phyloP scores from a whole-genome alignment of 2,888 invertebrate species.

The Watsonalla cultraria region DNA sequence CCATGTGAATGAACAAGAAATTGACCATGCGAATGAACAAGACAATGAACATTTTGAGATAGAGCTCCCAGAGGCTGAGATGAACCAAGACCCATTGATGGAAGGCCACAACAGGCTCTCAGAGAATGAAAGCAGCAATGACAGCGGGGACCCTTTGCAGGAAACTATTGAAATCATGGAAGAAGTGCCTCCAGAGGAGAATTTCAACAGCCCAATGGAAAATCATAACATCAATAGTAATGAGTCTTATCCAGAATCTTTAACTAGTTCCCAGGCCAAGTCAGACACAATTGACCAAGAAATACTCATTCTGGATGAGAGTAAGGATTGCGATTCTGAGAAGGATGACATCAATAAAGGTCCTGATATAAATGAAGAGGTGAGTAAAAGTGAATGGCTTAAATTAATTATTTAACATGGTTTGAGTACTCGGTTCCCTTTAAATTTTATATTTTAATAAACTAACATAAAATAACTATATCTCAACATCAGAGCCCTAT shows the following conservation, averaged over 20 bases:
- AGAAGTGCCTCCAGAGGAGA: constrained; percentile 19
- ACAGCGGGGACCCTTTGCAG: constrained; percentile 13
- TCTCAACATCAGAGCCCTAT: too few relatives aligned
- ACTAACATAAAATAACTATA: too few relatives aligned
- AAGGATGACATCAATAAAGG: constrained; percentile 11
- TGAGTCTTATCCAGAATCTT: constrained; percentile 32
- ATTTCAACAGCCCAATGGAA: constrained; percentile 17
- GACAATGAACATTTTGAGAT: not conserved
- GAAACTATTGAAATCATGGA: constrained; percentile 9
- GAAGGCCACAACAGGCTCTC: constrained; percentile 14
- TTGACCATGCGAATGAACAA: too few relatives aligned
- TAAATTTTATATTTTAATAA: not conserved
- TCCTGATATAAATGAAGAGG: constrained; percentile 15
- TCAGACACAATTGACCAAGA: constrained; percentile 24
- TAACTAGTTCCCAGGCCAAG: constrained; percentile 24
- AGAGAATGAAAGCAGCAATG: constrained; percentile 19
- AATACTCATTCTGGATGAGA: constrained; percentile 16
- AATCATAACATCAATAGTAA: constrained; percentile 36
- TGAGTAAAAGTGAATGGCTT: too few relatives aligned
- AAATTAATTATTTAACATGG: too few relatives aligned
- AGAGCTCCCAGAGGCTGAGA: constrained; percentile 7
- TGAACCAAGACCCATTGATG: constrained; percentile 9
- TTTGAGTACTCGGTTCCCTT: not conserved
- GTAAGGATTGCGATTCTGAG: constrained; percentile 10
- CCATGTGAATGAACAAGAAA: not conserved